Evolutionary conservation across 2,797 vertebrate species (phyloP).

Genomic region (Manis crassicaudata): DNA sequence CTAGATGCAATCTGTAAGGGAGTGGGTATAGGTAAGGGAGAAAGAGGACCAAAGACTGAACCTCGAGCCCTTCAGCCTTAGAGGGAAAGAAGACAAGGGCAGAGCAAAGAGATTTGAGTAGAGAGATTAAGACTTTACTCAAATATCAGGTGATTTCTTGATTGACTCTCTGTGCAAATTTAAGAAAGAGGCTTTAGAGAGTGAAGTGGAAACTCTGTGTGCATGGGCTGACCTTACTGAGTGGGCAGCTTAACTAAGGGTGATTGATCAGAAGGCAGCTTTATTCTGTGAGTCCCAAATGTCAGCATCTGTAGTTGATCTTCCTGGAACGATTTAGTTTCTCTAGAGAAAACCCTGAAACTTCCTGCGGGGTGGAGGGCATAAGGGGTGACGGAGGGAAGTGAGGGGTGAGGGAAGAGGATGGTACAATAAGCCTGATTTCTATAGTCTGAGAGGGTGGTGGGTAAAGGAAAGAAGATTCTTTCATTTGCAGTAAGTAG

Average conservation of each 20-base stretch:
- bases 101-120: not conserved
- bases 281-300: not conserved
- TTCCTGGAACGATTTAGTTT: not conserved
- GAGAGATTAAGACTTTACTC: not conserved
- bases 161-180: not conserved
- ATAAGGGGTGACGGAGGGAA: not conserved
- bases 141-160: not conserved
- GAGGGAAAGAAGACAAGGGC: not conserved
- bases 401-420: not conserved
- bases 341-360: not conserved
- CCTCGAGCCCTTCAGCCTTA: not conserved
- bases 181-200: not conserved
- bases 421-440: not conserved
- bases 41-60: not conserved
- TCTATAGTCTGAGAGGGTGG: not conserved
- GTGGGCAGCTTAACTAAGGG: not conserved
- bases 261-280: not conserved
- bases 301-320: not conserved
- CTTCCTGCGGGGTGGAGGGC: too few species aligned
- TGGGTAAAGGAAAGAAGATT: not conserved
- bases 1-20: not conserved
- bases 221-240: not conserved
- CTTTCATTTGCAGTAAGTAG: not conserved
- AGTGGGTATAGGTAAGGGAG: not conserved
- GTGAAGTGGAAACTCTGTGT: not conserved